These are phyloP conservation scores for Emys orbicularis DNA, from an alignment of 2,797 vertebrate species.

Conservation along the genomic window DNA sequence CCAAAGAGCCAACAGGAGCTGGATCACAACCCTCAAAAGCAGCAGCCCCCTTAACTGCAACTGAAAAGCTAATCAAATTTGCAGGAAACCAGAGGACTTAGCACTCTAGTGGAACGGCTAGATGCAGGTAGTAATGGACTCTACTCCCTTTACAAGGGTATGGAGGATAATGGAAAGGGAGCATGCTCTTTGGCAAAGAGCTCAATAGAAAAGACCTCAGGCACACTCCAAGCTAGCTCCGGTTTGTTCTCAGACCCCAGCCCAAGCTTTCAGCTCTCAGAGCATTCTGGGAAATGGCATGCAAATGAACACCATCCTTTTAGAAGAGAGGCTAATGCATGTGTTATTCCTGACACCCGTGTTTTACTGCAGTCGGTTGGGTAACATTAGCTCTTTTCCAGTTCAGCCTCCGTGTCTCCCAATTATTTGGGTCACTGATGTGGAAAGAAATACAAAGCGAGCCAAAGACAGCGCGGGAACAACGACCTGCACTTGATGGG, in stretches of 20 bases:
- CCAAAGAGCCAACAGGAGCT: too few species aligned
- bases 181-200: neutral
- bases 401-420: neutral
- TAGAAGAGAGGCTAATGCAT: neutral
- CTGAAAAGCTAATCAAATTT: neutral
- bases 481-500: constrained; percentile 35
- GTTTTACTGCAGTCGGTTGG: rapidly evolving
- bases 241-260: neutral
- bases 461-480: neutral
- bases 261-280: neutral
- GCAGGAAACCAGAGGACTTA: neutral
- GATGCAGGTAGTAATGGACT: neutral
- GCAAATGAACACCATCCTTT: neutral
- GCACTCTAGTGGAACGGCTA: neutral
- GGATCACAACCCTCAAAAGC: neutral
- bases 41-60: neutral
- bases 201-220: neutral
- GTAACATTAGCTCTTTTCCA: neutral
- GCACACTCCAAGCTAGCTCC: neutral
- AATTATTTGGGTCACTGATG: neutral
- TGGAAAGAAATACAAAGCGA: neutral
- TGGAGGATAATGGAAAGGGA: neutral
- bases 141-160: neutral
- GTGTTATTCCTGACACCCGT: rapidly evolving
- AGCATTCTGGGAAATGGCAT: rapidly evolving